Conservation (phyloP, 2,888 invertebrate species). For the Lottia gigantea region DNA sequence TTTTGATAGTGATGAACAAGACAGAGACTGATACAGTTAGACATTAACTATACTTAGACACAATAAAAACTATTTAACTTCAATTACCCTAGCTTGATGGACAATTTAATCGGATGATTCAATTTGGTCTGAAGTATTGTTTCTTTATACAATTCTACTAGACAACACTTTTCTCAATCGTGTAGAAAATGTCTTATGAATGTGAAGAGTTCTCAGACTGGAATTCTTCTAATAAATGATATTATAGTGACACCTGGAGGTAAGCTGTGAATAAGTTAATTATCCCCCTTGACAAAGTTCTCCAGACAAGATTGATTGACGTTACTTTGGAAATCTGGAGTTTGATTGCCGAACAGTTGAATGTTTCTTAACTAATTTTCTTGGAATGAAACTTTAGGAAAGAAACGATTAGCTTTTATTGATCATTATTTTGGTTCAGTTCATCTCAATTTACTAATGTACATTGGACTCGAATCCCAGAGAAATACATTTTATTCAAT, state of each 20-base stretch:
- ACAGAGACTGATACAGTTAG: too few species aligned
- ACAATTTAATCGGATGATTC: not conserved
- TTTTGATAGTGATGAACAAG: not conserved
- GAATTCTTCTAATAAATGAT: not conserved
- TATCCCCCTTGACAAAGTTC: not conserved
- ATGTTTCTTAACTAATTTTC: slow-evolving; percentile 4
- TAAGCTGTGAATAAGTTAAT: not conserved
- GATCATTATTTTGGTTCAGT: too few species aligned
- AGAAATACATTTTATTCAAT: too few species aligned
- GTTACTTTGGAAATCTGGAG: not conserved
- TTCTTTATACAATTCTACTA: not conserved
- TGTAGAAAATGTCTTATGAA: not conserved
- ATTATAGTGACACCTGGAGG: slow-evolving; percentile 6
- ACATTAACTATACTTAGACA: too few species aligned
- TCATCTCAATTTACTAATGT: too few species aligned
- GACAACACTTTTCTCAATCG: not conserved
- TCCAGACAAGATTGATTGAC: not conserved
- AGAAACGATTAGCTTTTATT: slow-evolving; percentile 1
- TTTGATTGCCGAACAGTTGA: not conserved
- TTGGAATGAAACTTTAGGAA: not conserved
- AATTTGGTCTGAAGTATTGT: not conserved
- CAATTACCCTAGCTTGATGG: not conserved
- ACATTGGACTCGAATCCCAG: too few species aligned
- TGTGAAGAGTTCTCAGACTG: not conserved
- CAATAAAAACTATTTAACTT: too few species aligned